Evolutionary conservation across 1,140 invertebrate species (phyloP).

Genomic region (Dreissena polymorpha): DNA sequence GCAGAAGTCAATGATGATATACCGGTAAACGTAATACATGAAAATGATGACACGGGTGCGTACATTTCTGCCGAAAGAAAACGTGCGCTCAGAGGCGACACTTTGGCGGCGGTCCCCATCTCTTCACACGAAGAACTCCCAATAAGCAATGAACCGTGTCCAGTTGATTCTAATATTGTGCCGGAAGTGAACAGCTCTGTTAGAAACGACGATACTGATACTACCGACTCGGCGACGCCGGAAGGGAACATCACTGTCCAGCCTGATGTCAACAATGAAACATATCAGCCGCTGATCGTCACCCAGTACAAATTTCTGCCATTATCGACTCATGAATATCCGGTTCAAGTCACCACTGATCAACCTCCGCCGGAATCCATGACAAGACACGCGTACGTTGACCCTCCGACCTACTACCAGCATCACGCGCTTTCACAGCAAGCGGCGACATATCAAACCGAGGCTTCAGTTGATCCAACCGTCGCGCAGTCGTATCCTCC

Average conservation of each 20-base stretch:
- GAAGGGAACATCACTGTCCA: background rate
- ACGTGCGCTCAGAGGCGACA: background rate
- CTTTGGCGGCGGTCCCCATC: background rate
- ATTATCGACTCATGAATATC: too few species aligned
- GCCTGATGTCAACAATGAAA: background rate
- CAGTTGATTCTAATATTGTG: too few species aligned
- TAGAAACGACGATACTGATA: background rate
- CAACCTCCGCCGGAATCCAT: background rate
- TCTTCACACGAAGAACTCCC: too few species aligned
- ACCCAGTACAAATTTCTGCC: background rate
- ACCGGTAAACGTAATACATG: background rate
- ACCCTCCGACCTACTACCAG: background rate
- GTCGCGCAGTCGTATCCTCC: background rate
- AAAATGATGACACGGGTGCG: background rate
- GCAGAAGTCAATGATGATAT: background rate
- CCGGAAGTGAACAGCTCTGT: too few species aligned
- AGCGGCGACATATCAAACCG: background rate
- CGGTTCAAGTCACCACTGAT: background rate
- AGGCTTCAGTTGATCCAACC: slow-evolving; percentile 6
- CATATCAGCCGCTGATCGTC: background rate
- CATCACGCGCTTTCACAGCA: background rate
- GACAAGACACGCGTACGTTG: background rate
- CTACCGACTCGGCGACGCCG: background rate
- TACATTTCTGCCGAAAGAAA: background rate
- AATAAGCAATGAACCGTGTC: too few species aligned